Evolutionary conservation across 2,888 invertebrate species (phyloP), one percentile per base, ranked within the genome.

Genomic region (Dinocampus coccinellae): DNA sequence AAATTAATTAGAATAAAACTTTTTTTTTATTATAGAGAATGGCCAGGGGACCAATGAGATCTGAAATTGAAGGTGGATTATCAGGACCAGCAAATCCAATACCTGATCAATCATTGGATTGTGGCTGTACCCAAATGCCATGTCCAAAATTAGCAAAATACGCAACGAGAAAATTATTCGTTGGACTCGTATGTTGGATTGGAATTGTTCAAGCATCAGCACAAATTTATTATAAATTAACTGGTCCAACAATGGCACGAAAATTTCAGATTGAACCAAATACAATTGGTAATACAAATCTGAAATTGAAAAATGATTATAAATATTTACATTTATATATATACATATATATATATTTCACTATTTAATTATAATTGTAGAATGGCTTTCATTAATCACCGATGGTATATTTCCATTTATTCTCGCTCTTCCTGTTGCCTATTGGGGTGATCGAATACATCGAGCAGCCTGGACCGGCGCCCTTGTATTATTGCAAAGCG

Each of bases 401-500:
- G 89, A 90, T 73, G 90, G 91, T 52, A 84, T 92, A 3, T 88
- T 90, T 61, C 90, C 90, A 74, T 89, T 90, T 2, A 26, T 90
- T 3, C 85, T 91, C 42, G 91, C 90, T 0, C 76, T 92, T 24
- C 68, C 84, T 0, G 83, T 91, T 16, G 89, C 91, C 7, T 91
- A 91, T 78, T 91, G 90, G 89, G 91, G 91, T 0, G 89, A 91
- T 75, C 88, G 88, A 81, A 88, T 90, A 42, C 91, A 92, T 81
- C 88, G 91, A 69, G 89, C 89, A 26, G 88, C 90, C 4, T 92
- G 92, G 92, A 84, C 91, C 9, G 91, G 91, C 58, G 89, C 88
- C 3, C 83, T 90, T 1, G 86, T 89, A 4, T 89, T 91, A 72
- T 78, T 91, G 24, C 90, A 92, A 78, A 88, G 90, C 1, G 83